These are phyloP conservation scores for Peromyscus melanophrys DNA, from an alignment of 2,797 vertebrate genomes.

Conservation along the genomic window DNA sequence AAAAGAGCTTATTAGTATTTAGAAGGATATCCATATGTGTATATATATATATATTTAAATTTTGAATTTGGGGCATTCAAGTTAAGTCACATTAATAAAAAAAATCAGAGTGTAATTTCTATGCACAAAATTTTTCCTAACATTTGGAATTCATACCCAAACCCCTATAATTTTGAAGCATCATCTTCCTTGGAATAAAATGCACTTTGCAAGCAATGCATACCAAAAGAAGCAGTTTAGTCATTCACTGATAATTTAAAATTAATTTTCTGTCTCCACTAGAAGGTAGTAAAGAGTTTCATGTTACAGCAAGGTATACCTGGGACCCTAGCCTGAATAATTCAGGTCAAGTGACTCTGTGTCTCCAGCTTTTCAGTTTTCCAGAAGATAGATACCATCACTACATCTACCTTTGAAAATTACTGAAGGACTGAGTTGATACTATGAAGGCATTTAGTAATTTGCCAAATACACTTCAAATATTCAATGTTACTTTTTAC, in stretches of 20 bases:
- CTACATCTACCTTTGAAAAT: neutral
- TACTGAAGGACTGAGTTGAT: neutral
- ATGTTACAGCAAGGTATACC: neutral
- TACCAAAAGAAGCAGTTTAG: constrained; percentile 67
- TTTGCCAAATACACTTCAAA: neutral
- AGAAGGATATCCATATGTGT: neutral
- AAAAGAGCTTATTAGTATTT: accelerated
- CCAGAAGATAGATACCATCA: neutral
- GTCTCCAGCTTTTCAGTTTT: neutral
- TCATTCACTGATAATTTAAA: constrained; percentile 72
- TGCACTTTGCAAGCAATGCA: constrained; percentile 69
- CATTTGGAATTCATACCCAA: constrained; percentile 28
- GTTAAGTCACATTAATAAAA: constrained; percentile 73
- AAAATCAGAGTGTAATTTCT: constrained; percentile 18
- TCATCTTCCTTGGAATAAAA: constrained; percentile 72
- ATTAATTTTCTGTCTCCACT: constrained; percentile 58
- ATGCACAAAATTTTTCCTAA: constrained; percentile 11
- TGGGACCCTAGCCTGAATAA: neutral
- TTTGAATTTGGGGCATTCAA: constrained; percentile 36
- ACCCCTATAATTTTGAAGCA: constrained; percentile 63
- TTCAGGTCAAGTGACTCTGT: neutral
- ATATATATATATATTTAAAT: neutral
- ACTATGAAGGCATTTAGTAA: neutral
- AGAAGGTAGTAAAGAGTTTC: neutral
- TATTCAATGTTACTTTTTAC: neutral